phyloP scores from a whole-genome alignment of 2,113 vertebrate genomes.

The Oncorhynchus keta region DNA sequence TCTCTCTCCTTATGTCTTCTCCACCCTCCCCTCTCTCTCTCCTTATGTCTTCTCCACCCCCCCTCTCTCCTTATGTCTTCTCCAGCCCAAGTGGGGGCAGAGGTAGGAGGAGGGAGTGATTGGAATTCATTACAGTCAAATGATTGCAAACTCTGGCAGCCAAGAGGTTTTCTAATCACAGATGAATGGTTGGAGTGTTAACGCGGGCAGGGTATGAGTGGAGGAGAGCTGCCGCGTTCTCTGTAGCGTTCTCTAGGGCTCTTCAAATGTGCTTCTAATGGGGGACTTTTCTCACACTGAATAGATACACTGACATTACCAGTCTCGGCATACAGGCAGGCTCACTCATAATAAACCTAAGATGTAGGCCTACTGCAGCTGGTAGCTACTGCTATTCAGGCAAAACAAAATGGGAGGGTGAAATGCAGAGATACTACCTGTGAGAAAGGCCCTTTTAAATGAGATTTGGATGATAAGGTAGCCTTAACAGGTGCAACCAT shows the following conservation, averaged over 20 bases:
- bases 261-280: constrained; percentile 60
- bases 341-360: background rate
- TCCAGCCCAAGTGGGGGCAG: constrained; percentile 65
- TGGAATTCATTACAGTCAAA: constrained; percentile 81
- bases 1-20: no score
- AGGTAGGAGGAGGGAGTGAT: constrained; percentile 66
- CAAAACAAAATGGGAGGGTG: background rate
- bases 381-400: background rate
- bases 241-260: constrained; percentile 60
- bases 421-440: background rate
- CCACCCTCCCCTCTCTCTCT: no score
- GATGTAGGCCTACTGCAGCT: background rate
- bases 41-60: no score
- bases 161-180: constrained; percentile 77
- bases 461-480: constrained; percentile 1
- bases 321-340: background rate
- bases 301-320: constrained; percentile 46
- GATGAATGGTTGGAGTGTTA: constrained; percentile 69
- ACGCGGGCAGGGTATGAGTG: constrained; percentile 63
- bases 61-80: constrained; percentile 47
- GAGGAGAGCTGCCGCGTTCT: constrained; percentile 44
- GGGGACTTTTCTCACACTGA: constrained; percentile 67
- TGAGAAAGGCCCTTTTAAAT: background rate
- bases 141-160: constrained; percentile 77
- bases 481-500: background rate